Evolutionary conservation across 2,888 invertebrate species (phyloP), one percentile per base, ranked within the genome.

Genomic region (Isotomurus palustris): DNA sequence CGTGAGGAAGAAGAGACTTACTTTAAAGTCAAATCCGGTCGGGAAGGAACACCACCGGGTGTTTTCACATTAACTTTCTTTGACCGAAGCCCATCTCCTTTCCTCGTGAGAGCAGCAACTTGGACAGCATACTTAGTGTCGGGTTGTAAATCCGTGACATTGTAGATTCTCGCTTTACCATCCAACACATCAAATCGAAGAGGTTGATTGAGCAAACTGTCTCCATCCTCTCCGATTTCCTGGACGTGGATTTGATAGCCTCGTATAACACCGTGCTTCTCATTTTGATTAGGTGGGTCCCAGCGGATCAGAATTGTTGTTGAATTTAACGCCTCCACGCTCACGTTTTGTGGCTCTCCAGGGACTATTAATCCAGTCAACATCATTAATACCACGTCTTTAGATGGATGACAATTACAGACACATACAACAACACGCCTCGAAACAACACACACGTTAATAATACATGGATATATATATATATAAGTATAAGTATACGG

Each of bases 231-330:
- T 73, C 86, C 84, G 45, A 88, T 83, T 80, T 93, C 92, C 76
- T 93, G 92, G 44, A 92, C 88, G 75, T 94, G 91, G 56, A 99
- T 90, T 75, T 96, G 95, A 78, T 96, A 99, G 25, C 96, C 96
- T 60, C 94, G 83, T 70, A 99, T 94, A 68, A 95, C 87, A 45
- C 96, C 96, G 75, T 96, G 93, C 64, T 90, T 85, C 72, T 95
- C 93, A 73, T 90, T 89, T 70, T 88, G 86, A 60, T 83, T 82
- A 0, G 97, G 99, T 6, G 92, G 88, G 73, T 91, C 88, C 99
- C 99, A 99, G 62, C 86, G 84, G 51, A 97, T 92, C 75, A 87
- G 87, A 69, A 97, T 86, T 35, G 94, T 85, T n/a, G 96, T 95
- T 1, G 97, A 96, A 80, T 96, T 97, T 74, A 96, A 81, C 22